Base-by-base conservation (phyloP, 2,113 vertebrate genomes). In the Catharus fuscescens region DNA sequence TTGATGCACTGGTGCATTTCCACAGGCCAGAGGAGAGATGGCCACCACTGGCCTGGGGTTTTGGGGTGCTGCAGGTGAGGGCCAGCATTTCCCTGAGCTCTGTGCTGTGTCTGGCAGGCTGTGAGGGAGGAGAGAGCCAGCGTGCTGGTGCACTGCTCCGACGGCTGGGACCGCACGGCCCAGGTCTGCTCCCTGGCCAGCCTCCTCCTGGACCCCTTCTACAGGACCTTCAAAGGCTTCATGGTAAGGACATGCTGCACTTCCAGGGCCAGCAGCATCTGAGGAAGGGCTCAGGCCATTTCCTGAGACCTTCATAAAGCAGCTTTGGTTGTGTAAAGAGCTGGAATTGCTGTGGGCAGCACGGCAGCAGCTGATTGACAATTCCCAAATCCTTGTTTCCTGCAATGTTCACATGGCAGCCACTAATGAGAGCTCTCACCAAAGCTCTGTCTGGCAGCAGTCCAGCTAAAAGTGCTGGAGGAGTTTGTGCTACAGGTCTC, bases 141-240 rank as follows among this genome's bases (percentile, higher is more conserved):
- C 14, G 98, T 98, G 65, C 90, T 98, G 62, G 98, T 98, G 6
- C 98, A 99, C 86, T 98, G 98, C 94, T 98, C 98, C 2, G 98
- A 99, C 5, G 98, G 98, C 10, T 98, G 98, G 98, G 98, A 98
- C 48, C 97, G 98, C 66, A 98, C 98, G 0, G 98, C 98, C 2
- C 98, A 98, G 91, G 98, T 98, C 38, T 99, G 98, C 95, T 98
- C 98, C 25, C 64, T 98, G 73, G 98, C 98, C 13, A 89, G 97
- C 62, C 95, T 98, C 57, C 97, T 98, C 32, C 70, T 99, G 53
- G 98, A 98, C 79, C 98, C 98, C 1, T 98, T 98, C 90, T 98
- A 98, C 88, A 97, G 98, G 80, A 98, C 98, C 23, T 97, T 98
- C 32, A 98, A 98, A 92, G 98, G 98, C 94, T 97, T 99, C 71